Evolutionary conservation across 2,797 vertebrate genomes (phyloP), one percentile per base, ranked within the genome.

Genomic region (Jordanella pulchra): DNA sequence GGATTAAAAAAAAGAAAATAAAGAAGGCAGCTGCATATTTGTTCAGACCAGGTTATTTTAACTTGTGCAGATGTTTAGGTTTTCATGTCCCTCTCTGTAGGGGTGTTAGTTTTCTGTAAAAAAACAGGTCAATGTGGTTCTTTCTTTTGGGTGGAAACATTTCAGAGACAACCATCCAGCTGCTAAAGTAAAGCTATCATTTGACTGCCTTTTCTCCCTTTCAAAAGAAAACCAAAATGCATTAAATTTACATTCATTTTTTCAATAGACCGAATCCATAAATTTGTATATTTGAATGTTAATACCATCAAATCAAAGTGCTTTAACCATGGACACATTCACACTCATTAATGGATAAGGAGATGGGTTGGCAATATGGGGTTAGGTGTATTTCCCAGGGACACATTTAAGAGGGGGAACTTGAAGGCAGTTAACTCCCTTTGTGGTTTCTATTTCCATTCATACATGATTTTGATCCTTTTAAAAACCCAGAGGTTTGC

Each of bases 1-100:
- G 14, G 23, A 44, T 42, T 14, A 45, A 45, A 42, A 61, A 63
- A 35, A 25, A 13, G n/a, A 54, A 25, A 42, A 61, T 12, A 61
- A 14, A 39, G 39, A 61, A 15, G 14, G 2, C 39, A 44, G 14
- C 35, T 25, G 7, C 4, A 42, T 12, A 63, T n/a, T 15, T 35
- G 35, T 63, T 63, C 42, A 25, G 35, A 25, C 12, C n/a, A 42
- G 35, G 35, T 15, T 44, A 6, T 63, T 63, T 44, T 39, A 23
- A 63, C 25, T 44, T 63, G 23, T 25, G n/a, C 60, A 63, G 60
- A 23, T 63, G 60, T 44, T 44, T 44, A 13, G 60, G 60, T 63
- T 44, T 15, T 44, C 15, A 15, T 63, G 23, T 63, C 60, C 60
- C 44, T 39, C 25, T 63, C 23, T 44, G 39, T 42, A 15, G 23